Base-by-base conservation (phyloP, 2,113 vertebrate species). In the Thinocorus orbignyianus region DNA sequence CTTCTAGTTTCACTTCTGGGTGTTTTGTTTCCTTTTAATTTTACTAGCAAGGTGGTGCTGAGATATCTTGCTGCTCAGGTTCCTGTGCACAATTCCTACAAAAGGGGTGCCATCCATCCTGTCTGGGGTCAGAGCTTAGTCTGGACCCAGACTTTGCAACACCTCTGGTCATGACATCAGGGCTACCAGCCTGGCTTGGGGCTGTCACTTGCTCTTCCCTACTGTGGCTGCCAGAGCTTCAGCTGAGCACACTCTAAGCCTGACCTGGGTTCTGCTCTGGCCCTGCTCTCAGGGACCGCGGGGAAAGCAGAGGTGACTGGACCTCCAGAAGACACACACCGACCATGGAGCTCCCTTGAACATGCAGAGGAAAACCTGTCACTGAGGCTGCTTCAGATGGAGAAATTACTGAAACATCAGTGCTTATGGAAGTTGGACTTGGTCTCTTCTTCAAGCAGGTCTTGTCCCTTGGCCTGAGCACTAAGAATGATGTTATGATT, bases 1-100 rank as follows among this genome's bases (percentile, higher is more conserved):
- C 10, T 71, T 71, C 48, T 18, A 5, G 66, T 93, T 37, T 37
- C 46, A 46, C 42, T 72, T 61, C 26, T 77, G 20, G 25, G 7
- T 31, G 11, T 35, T 28, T 64, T 35, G 4, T 80, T 90, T 60
- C 64, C 49, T 88, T 89, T 69, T 46, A 16, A 44, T 48, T 71
- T 83, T 65, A 23, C 35, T 39, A 20, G 7, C 0, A 0, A 61
- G 14, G 35, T 0, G 1, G 17, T 0, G 9, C 17, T 31, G 65
- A 78, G 57, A 31, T 74, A 37, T 12, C 20, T 14, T 37, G 65
- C 35, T 35, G 16, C 39, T 73, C 44, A 7, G 30, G 30, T 48
- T 66, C 72, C 55, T 70, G 24, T 39, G 51, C 7, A 17, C 5
- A 18, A 28, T 16, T 82, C 42, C 66, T 70, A 4, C 44, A 41